Conservation (phyloP, 2,797 vertebrate genomes). For the Neosalanx taihuensis region DNA sequence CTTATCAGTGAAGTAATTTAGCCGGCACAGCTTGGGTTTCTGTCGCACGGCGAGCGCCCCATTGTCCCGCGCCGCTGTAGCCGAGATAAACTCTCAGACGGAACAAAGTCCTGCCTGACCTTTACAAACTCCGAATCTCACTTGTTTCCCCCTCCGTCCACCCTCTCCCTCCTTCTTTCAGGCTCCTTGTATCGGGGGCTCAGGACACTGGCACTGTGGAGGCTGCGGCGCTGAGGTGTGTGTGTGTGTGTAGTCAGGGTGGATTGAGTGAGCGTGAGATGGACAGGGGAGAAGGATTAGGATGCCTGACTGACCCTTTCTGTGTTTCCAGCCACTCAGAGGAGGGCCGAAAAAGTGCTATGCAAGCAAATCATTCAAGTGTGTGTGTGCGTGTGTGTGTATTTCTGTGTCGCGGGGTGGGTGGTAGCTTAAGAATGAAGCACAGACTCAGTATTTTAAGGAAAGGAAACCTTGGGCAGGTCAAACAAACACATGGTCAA, state of each 20-base stretch:
- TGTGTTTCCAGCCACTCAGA: constrained; percentile 76
- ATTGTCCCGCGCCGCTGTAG: constrained; percentile 92
- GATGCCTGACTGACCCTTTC: constrained; percentile 78
- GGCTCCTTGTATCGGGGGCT: constrained; percentile 38
- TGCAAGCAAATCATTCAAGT: constrained; percentile 64
- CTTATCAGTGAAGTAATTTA: constrained; percentile 95
- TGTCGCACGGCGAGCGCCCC: constrained; percentile 86
- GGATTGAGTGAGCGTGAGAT: constrained; percentile 75
- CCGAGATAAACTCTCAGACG: constrained; percentile 97
- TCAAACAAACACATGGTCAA: neutral
- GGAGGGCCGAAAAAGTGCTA: constrained; percentile 55
- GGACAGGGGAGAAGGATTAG: constrained; percentile 79
- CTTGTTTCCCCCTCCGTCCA: constrained; percentile 50
- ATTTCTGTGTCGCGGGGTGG: neutral
- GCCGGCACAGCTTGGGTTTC: constrained; percentile 91
- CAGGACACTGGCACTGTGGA: constrained; percentile 69
- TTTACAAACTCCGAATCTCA: constrained; percentile 90
- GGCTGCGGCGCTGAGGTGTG: constrained; percentile 11
- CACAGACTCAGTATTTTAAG: neutral
- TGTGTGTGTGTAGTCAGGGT: constrained; percentile 54
- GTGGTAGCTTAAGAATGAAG: neutral
- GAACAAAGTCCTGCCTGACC: constrained; percentile 95
- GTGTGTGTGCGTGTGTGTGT: constrained; percentile 23
- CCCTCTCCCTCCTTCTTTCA: constrained; percentile 56
- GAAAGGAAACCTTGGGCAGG: neutral